Conservation (phyloP, 2,797 vertebrate species). For the Phataginus tetradactyla region DNA sequence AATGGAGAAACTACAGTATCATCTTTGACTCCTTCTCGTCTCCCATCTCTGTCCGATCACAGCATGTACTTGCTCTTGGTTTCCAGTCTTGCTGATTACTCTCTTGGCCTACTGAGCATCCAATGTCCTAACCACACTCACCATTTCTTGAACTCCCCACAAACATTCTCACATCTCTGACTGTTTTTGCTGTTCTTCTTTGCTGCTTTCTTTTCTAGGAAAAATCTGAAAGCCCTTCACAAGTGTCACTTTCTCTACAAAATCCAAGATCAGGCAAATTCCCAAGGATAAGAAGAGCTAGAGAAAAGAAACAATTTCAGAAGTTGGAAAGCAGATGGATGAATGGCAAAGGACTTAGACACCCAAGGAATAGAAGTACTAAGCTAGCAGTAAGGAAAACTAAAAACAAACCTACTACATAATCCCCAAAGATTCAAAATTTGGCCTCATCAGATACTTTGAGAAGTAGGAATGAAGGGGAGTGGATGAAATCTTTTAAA, state of each 20-base stretch:
- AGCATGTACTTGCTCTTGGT: neutral
- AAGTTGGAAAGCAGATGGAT: neutral
- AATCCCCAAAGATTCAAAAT: neutral
- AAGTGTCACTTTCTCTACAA: neutral
- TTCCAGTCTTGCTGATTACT: neutral
- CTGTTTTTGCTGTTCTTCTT: neutral
- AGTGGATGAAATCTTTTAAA: neutral
- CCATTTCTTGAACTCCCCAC: neutral
- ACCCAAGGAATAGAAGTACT: neutral
- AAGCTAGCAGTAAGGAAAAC: neutral
- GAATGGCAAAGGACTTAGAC: neutral
- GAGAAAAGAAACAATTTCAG: neutral
- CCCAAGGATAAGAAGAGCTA: neutral
- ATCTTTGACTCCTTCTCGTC: neutral
- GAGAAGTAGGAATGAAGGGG: neutral
- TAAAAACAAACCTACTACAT: neutral
- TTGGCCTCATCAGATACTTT: neutral
- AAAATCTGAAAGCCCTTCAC: neutral
- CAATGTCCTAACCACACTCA: rapidly evolving
- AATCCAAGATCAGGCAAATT: neutral
- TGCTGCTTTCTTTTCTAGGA: neutral
- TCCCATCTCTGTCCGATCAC: neutral
- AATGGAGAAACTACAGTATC: neutral
- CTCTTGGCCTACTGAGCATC: neutral
- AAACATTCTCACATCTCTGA: neutral